Conservation (phyloP, 2,113 vertebrate species). For the Origma solitaria region DNA sequence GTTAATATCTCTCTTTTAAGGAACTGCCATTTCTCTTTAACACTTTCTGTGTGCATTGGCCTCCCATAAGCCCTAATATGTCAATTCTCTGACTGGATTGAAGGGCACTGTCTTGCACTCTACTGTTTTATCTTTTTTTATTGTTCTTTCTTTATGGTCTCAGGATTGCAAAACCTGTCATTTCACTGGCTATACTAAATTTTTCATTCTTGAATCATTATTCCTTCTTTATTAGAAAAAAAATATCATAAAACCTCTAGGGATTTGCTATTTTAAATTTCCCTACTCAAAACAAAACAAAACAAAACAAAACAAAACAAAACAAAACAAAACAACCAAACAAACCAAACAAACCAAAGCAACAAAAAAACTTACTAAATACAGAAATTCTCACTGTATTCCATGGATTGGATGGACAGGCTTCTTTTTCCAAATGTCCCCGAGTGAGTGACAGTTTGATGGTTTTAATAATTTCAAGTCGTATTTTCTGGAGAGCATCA, state of each 20-base stretch:
- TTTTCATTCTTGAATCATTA: background rate
- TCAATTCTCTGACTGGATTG: background rate
- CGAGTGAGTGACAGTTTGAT: fast-evolving
- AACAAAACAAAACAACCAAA: background rate
- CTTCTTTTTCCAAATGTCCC: background rate
- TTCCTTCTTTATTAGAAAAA: background rate
- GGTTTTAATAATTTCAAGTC: background rate
- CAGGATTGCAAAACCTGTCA: background rate
- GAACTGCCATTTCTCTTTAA: background rate
- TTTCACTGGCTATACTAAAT: background rate
- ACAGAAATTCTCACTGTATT: background rate
- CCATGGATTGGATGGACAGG: background rate
- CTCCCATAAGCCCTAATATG: background rate
- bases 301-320: no score
- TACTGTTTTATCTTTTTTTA: background rate
- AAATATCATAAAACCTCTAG: background rate
- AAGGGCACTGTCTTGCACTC: background rate
- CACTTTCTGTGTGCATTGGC: background rate
- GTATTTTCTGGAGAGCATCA: background rate
- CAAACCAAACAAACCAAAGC: background rate
- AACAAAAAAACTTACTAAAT: background rate
- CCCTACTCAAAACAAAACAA: background rate
- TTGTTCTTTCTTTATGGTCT: background rate
- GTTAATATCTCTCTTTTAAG: background rate
- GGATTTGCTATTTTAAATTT: background rate